Conservation (phyloP, 2,113 vertebrate genomes). For the Neotoma lepida region DNA sequence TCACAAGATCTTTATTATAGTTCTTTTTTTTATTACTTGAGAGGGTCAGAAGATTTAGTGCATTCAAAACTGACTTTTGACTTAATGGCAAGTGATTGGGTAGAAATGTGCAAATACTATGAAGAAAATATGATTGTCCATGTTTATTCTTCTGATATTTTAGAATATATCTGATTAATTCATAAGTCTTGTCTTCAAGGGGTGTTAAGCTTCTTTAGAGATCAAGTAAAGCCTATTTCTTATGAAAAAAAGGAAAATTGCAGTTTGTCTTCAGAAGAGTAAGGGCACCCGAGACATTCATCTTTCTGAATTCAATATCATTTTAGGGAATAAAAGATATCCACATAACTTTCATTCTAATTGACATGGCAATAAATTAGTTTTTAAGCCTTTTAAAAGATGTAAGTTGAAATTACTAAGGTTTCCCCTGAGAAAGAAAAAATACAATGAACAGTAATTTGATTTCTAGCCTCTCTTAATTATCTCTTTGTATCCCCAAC, state of each 20-base stretch:
- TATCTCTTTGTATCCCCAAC: neutral
- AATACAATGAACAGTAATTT: conserved; percentile 51
- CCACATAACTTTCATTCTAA: conserved; percentile 52
- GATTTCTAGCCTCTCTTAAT: conserved; percentile 9
- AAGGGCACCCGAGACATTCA: neutral
- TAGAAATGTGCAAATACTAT: neutral
- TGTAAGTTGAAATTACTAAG: conserved; percentile 27
- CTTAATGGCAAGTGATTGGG: neutral
- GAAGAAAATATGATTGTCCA: neutral
- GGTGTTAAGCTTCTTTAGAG: neutral
- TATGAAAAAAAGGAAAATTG: conserved; percentile 41
- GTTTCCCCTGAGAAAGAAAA: conserved; percentile 33
- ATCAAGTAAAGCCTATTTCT: conserved; percentile 26
- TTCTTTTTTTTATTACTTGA: neutral
- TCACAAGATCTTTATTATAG: neutral
- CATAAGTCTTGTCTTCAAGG: conserved; percentile 11
- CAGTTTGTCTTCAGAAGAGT: neutral
- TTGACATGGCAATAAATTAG: conserved; percentile 39
- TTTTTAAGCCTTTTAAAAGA: conserved; percentile 38
- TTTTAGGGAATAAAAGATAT: conserved; percentile 53
- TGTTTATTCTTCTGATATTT: neutral
- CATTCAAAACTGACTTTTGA: conserved; percentile 34
- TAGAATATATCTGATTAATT: conserved; percentile 54
- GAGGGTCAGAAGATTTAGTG: neutral
- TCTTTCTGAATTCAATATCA: conserved; percentile 19